Conservation (phyloP, 2,797 vertebrate genomes). For the Myotis myotis region DNA sequence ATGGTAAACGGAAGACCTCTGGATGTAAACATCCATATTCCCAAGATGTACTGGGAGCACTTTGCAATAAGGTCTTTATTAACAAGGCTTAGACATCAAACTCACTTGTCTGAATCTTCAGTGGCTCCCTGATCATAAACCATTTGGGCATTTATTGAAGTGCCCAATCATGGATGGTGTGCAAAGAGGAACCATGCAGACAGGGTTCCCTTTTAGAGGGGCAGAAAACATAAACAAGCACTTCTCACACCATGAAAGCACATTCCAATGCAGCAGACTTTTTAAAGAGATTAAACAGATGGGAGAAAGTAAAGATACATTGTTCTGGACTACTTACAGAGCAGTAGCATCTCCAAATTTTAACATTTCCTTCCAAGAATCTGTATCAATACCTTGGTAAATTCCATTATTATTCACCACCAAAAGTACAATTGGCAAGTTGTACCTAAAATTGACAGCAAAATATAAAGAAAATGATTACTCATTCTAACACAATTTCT, state of each 20-base stretch:
- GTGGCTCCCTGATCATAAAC: not conserved
- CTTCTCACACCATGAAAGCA: not conserved
- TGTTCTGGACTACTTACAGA: constrained; percentile 84
- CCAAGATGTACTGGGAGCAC: not conserved
- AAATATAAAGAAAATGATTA: constrained; percentile 48
- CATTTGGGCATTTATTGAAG: not conserved
- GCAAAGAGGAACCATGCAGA: not conserved
- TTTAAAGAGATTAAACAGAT: not conserved
- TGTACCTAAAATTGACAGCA: constrained; percentile 87
- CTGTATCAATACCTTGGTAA: constrained; percentile 92
- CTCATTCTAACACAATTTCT: constrained; percentile 16
- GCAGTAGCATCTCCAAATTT: constrained; percentile 89
- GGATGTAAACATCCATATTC: not conserved
- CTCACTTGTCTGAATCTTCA: not conserved
- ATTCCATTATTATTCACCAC: constrained; percentile 99
- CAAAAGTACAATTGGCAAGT: constrained; percentile 93
- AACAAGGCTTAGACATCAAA: not conserved
- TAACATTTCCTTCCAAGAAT: constrained; percentile 90
- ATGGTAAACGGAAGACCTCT: not conserved
- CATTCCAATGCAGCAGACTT: not conserved
- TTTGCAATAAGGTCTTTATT: not conserved
- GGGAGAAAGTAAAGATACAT: not conserved
- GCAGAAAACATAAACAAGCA: not conserved
- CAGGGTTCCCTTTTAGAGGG: not conserved
- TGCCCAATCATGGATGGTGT: not conserved